These are phyloP conservation scores for Chromobotia macracanthus DNA, from an alignment of 2,797 vertebrate genomes.

Conservation along the genomic window DNA sequence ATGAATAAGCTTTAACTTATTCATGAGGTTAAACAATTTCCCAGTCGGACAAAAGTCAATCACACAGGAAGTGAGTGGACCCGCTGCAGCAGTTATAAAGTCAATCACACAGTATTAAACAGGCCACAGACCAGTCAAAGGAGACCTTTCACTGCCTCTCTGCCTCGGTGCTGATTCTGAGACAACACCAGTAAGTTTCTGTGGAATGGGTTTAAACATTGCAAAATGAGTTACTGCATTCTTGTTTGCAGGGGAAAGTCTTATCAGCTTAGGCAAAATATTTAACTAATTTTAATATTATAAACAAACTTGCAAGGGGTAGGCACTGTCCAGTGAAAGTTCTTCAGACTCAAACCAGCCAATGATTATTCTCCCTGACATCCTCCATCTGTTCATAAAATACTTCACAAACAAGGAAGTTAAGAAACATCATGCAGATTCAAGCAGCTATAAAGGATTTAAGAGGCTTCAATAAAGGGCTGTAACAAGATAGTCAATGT, in stretches of 20 bases:
- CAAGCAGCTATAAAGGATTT: not conserved
- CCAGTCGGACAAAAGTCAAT: constrained; percentile 4
- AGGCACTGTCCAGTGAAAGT: too few species aligned
- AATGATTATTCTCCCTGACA: too few species aligned
- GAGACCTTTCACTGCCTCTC: not conserved
- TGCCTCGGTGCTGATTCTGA: constrained; percentile 5
- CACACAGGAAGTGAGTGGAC: too few species aligned
- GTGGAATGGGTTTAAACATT: not conserved
- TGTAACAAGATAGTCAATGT: not conserved
- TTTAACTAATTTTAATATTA: too few species aligned
- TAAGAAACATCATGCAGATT: not conserved
- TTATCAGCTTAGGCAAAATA: too few species aligned
- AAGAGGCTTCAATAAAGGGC: not conserved
- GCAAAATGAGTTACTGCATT: too few species aligned
- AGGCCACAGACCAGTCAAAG: constrained; percentile 29
- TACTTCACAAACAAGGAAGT: not conserved
- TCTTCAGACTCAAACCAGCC: too few species aligned
- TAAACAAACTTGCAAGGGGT: too few species aligned
- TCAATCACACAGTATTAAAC: constrained; percentile 49
- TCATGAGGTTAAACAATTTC: constrained; percentile 48
- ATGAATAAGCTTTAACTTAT: constrained; percentile 30
- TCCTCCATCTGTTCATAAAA: not conserved
- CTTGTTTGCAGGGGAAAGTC: too few species aligned
- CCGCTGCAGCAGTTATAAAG: too few species aligned
- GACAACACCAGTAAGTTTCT: too few species aligned